Evolutionary conservation across 35 echinoderm and acorn worm genomes (phyloP), one percentile per base, ranked within the genome.

Genomic region (Holothuria glaberrima): DNA sequence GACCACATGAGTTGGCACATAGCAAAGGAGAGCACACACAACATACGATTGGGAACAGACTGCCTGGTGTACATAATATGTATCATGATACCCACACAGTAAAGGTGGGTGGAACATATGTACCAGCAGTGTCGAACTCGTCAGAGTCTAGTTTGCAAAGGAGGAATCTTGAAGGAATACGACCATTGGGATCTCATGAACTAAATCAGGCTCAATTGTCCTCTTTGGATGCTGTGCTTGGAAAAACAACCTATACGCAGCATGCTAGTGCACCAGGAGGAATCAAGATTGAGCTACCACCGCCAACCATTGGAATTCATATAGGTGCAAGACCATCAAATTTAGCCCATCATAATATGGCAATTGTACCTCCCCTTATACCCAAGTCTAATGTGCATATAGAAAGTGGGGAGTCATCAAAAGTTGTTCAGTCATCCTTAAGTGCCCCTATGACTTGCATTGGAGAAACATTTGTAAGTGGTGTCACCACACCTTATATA

Each of bases 261-360:
- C 80, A 67, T 19, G 85, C 71, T 21, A 92, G 83, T 74, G 86
- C 52, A 80, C 83, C 86, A 58, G 91, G 91, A 1, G 86, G 83
- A 46, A 87, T 92, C 58, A 86, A 86, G 26, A 41, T 92, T 22
- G 91, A 92, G 58, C 58, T 92, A 58, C 91, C 91, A n/a, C 91
- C 91, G 5, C 91, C 91, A 34, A 92, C 91, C 31, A 79, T 92
- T 19, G 91, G 91, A 19, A 92, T 92, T 58, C 86, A 92, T 68
- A 92, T 92, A 65, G 91, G 91, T 30, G 20, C 84, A 3, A 92
- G 71, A 81, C 85, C 84, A 33, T 62, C 59, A 22, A 67, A 87
- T 35, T 29, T 87, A 87, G 62, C 20, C 17, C 85, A 67, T 26
- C 85, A 46, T 30, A 87, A 87, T n/a, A 87, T 71, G 60, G 85